Conservation (phyloP, 2,797 vertebrate genomes). For the Malurus splendens region DNA sequence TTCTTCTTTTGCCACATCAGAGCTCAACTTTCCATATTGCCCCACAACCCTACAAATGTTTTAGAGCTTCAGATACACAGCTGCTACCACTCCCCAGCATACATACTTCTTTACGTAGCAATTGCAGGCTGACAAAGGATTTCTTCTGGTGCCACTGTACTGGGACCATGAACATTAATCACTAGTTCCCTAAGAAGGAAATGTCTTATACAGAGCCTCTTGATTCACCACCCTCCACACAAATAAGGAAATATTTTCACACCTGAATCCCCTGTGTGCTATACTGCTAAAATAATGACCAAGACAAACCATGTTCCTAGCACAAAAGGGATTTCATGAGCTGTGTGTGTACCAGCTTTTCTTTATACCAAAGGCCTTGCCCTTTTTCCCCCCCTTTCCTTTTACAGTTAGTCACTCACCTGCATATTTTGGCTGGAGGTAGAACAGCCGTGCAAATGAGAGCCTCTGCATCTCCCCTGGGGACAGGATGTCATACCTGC, state of each 20-base stretch:
- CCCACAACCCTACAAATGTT: not conserved
- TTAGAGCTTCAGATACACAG: not conserved
- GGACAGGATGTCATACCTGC: slow-evolving; percentile 92
- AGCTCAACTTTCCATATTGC: not conserved
- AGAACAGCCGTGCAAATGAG: slow-evolving; percentile 91
- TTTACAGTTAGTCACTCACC: slow-evolving; percentile 63
- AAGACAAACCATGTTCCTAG: not conserved
- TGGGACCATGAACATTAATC: not conserved
- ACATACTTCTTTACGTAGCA: not conserved
- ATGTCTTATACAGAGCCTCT: not conserved
- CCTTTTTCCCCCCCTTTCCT: not conserved
- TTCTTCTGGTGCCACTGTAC: not conserved
- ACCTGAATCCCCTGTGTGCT: not conserved
- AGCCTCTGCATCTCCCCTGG: slow-evolving; percentile 97
- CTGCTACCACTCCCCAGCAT: not conserved
- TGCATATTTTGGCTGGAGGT: slow-evolving; percentile 93
- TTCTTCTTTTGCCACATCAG: not conserved
- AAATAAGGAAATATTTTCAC: not conserved
- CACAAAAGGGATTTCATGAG: not conserved
- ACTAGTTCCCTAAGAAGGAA: not conserved
- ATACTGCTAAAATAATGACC: not conserved
- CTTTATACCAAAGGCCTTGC: not conserved
- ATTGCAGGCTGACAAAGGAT: not conserved
- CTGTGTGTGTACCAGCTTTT: not conserved
- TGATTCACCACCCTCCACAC: not conserved